A percentile compares a stretch with the other conserved stretches of the same genome.
Conservation (phyloP, 2,113 vertebrate genomes). For the Helogale parvula region DNA sequence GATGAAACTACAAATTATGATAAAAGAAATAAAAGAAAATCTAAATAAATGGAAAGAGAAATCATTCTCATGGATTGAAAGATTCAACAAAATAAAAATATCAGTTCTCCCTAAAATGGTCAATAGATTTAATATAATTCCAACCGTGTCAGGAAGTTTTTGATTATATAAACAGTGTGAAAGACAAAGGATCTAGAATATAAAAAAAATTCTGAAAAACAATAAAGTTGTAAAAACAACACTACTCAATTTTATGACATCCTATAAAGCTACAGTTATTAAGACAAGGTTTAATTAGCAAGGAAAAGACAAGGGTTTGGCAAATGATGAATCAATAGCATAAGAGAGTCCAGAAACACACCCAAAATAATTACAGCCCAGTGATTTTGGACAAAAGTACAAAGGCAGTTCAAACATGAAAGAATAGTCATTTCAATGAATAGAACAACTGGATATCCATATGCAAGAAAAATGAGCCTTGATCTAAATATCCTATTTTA, state of each 20-base stretch:
- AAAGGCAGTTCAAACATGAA: background rate
- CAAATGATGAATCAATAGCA: background rate
- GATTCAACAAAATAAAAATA: background rate
- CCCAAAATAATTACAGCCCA: background rate
- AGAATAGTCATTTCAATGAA: background rate
- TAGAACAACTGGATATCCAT: background rate
- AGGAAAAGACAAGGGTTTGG: background rate
- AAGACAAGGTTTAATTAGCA: background rate
- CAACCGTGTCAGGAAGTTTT: background rate
- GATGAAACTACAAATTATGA: background rate
- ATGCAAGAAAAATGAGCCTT: background rate
- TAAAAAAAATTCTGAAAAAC: background rate
- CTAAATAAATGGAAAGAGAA: background rate
- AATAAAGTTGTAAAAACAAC: background rate
- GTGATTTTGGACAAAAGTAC: background rate
- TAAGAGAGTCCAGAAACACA: background rate
- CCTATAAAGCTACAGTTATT: background rate
- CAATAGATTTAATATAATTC: background rate
- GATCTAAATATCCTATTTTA: background rate
- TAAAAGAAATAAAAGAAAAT: background rate
- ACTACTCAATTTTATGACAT: background rate
- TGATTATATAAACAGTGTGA: background rate
- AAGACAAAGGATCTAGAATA: background rate
- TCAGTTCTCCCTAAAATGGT: background rate
- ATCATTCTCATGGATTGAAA: background rate